Conservation (phyloP, 2,113 vertebrate genomes). For the Cathartes aura region DNA sequence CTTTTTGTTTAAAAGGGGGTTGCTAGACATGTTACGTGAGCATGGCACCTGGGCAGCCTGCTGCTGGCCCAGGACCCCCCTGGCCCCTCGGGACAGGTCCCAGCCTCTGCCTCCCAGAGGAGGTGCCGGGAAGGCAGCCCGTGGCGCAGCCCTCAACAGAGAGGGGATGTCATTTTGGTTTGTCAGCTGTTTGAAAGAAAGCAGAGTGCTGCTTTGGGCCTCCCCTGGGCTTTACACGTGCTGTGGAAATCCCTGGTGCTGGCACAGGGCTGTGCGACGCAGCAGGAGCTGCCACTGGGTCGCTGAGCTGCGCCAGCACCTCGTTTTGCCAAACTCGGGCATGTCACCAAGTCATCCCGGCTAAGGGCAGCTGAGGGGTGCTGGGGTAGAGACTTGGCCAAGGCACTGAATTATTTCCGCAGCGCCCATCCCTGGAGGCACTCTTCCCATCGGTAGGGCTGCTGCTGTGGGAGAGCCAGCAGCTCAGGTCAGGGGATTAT, state of each 20-base stretch:
- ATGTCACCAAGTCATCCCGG: background rate
- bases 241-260: background rate
- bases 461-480: accelerated
- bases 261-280: accelerated
- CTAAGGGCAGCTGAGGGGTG: background rate
- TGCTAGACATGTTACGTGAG: background rate
- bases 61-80: background rate
- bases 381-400: background rate
- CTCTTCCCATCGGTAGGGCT: accelerated
- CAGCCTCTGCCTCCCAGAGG: background rate
- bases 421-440: accelerated
- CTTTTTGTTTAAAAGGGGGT: background rate
- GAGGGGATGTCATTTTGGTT: accelerated
- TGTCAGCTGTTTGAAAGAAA: background rate
- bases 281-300: background rate
- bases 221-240: accelerated
- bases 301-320: accelerated
- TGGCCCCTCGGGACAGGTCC: accelerated
- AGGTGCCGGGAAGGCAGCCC: background rate
- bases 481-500: accelerated
- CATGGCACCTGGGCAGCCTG: background rate
- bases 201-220: background rate
- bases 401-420: background rate
- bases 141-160: accelerated
- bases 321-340: background rate